These are phyloP conservation scores for Nansenia antarctica DNA, from an alignment of 2,113 vertebrate genomes.

Conservation along the genomic window DNA sequence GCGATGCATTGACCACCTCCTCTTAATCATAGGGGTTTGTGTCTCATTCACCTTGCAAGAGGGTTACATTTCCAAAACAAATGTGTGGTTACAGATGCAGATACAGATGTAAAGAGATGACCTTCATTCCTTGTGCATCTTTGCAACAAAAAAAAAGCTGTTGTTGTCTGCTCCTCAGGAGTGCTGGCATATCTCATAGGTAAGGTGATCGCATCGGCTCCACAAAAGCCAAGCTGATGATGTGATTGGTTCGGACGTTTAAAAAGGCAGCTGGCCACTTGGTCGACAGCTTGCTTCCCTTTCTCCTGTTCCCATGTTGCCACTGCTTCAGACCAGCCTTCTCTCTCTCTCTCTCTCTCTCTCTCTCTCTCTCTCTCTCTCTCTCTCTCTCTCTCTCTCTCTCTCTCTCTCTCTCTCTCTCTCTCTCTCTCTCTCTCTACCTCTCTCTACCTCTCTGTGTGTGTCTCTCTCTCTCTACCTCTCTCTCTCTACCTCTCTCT, in stretches of 20 bases:
- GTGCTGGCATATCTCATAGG: background rate
- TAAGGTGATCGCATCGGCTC: background rate
- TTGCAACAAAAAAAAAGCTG: background rate
- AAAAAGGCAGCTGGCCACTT: constrained; percentile 13
- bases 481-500: background rate
- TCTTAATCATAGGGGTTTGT: too few species aligned
- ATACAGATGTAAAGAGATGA: constrained; percentile 31
- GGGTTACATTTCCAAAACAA: too few species aligned
- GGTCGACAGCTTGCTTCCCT: constrained; percentile 14
- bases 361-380: background rate
- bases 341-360: background rate
- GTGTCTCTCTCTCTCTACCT: background rate
- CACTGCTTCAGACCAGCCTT: background rate
- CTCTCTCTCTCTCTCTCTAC: background rate
- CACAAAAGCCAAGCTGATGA: background rate
- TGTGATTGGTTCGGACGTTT: constrained; percentile 11
- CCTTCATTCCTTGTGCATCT: too few species aligned
- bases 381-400: background rate
- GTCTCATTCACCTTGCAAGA: too few species aligned
- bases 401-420: background rate
- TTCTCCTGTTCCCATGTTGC: constrained; percentile 1
- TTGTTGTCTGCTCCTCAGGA: background rate
- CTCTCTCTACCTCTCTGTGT: background rate
- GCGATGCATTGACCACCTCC: too few species aligned
- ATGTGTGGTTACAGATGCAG: too few species aligned